Base-by-base conservation (phyloP, 1,140 invertebrate species). In the Dreissena rostriformis region DNA sequence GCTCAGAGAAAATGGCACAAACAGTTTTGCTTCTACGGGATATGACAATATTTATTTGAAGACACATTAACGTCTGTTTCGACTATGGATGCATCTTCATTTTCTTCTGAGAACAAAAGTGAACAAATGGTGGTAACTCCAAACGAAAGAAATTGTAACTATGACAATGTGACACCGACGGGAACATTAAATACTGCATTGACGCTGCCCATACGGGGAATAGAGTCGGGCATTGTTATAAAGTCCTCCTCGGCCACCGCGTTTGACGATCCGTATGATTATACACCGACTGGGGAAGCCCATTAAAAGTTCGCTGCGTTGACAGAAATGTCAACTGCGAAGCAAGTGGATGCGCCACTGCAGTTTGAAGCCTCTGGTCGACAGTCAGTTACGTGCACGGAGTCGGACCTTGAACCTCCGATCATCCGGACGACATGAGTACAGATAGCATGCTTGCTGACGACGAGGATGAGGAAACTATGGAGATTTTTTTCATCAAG, bases 361-460 rank as follows among this genome's bases (percentile, higher is more conserved):
- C 67, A 84, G 61, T 75, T 79, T 85, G 68, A 80, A 29, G 77
- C 66, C 55, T 86, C 65, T 72, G 86, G 49, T 86, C 85, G 77
- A 39, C 81, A 22, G 82, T 88, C 76, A 86, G 87, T 24, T 70
- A 83, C 61, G 82, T 71, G 83, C 15, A 90, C 90, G n/a, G 89
- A 90, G 75, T 91, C 90, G 0, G 90, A 91, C 51, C 84, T 91
- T 29, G 90, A 91, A 86, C 89, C 39, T 91, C 90, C 0, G 90
- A 91, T 53, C 86, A 86, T 28, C 71, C 86, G 29, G 90, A 91
- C 85, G 87, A 89, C 67, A 85, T 84, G 51, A 88, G 87, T 55
- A 88, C 88, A 12, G 87, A 89, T 63, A 87, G 86, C 66, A 85
- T 90, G 85, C 88, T 89, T 51, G 90, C 90, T 15, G 90, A 91